Base-by-base conservation (phyloP, 2,113 vertebrate species). In the Oenanthe melanoleuca region DNA sequence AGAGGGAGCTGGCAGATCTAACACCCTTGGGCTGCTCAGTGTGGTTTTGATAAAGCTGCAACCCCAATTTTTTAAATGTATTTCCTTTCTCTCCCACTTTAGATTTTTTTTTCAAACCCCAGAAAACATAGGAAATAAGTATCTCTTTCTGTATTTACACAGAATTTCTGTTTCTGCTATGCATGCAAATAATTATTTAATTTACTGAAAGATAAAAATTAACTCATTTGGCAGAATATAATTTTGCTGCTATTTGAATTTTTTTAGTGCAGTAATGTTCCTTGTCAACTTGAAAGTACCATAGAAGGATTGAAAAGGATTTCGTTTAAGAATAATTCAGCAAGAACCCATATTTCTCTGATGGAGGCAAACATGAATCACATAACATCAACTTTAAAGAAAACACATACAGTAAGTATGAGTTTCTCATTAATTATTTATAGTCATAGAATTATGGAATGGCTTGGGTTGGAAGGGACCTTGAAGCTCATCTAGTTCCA, bases 291-390 rank as follows among this genome's bases (percentile, higher is more conserved):
- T 33, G 2, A 31, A 33, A 55, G 2, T 74, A 75, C 57, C 10
- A 5, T 92, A 23, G 2, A 71, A 20, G 0, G 3, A 28, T 45
- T 97, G 82, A 86, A 70, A 71, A 45, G 44, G 19, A 1, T 0
- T 40, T 8, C 12, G 31, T 33, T 34, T 25, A 21, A 22, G 8
- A 49, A 12, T 6, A 31, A 37, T 12, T 1, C 34, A 53, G 50
- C 11, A 23, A 61, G 25, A 63, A 5, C 0, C 5, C 0, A 0
- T 1, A 2, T 96, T 78, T 34, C 8, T 86, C 1, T 14, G 64
- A 81, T 97, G 93, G 72, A 88, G 72, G 11, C 9, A 20, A 97
- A 34, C 1, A 4, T 21, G 52, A 8, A 11, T 10, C 2, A 1
- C 45, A 95, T 96, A 28, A 34, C 25, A 56, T 38, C 79, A 57